Percentiles rank a stretch among this genome's conserved stretches.
phyloP scores from a whole-genome alignment of 2,113 vertebrate genomes.

The Dromiciops gliroides region DNA sequence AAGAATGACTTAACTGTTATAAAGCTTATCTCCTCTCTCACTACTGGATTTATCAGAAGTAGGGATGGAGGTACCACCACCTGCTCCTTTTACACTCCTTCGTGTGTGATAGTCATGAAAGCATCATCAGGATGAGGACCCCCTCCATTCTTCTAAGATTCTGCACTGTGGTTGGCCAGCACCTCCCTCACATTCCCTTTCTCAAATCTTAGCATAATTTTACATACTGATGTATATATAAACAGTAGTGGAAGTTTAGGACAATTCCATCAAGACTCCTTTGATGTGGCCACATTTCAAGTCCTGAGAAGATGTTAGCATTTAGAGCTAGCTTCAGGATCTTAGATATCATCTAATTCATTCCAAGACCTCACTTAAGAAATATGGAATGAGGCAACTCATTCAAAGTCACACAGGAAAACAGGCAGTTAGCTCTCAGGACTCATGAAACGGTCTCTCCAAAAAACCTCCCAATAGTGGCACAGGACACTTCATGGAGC shows the following conservation, averaged over 20 bases:
- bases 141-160: slow-evolving; percentile 42
- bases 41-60: slow-evolving; percentile 62
- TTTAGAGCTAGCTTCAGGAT: background rate
- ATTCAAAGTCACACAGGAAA: background rate
- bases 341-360: background rate
- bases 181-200: background rate
- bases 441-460: too few relatives aligned
- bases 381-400: background rate
- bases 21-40: slow-evolving; percentile 63
- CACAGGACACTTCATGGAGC: too few relatives aligned
- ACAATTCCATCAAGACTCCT: background rate
- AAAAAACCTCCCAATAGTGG: too few relatives aligned
- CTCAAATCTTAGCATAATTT: background rate
- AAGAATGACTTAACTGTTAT: slow-evolving; percentile 59
- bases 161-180: slow-evolving; percentile 35
- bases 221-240: background rate
- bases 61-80: slow-evolving; percentile 61
- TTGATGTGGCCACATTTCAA: background rate
- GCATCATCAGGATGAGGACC: slow-evolving; percentile 31
- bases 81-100: slow-evolving; percentile 64
- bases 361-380: background rate
- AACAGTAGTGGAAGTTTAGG: background rate
- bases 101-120: slow-evolving; percentile 41
- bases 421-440: too few relatives aligned
- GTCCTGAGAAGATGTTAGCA: background rate